Conservation (phyloP, 2,888 invertebrate genomes). For the Pseudococcus longispinus region DNA sequence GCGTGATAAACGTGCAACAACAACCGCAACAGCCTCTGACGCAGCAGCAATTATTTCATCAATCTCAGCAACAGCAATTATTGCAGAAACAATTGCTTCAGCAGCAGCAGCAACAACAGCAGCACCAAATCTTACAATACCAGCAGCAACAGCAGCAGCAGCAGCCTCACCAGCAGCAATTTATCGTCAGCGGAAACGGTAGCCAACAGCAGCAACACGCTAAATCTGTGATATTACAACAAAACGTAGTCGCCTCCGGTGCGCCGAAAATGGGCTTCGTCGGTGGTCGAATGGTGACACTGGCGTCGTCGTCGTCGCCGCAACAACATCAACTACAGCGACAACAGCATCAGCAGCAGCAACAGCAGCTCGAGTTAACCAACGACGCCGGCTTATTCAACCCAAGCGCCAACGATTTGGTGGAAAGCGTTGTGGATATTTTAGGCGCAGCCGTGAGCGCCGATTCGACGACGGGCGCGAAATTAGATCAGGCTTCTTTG, state of each 20-base stretch:
- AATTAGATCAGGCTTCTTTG: background rate
- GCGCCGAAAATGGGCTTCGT: conserved; percentile 3
- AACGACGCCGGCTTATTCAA: background rate
- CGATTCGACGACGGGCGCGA: background rate
- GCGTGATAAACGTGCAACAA: conserved; percentile 51
- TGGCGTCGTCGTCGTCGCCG: background rate
- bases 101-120: conserved; percentile 55
- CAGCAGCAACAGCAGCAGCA: conserved; percentile 57
- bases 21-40: conserved; percentile 59
- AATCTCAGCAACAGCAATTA: conserved; percentile 58
- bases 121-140: conserved; percentile 30
- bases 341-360: background rate
- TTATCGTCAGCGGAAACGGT: conserved; percentile 57
- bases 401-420: background rate
- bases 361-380: background rate
- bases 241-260: conserved; percentile 33
- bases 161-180: conserved; percentile 57
- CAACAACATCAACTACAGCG: background rate
- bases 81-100: conserved; percentile 59
- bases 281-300: background rate
- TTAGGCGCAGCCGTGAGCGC: background rate
- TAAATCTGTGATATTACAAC: conserved; percentile 54
- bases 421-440: background rate
- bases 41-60: conserved; percentile 60
- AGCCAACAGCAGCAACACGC: conserved; percentile 27